phyloP scores from a whole-genome alignment of 2,888 invertebrate genomes.

The Eristalis pertinax region DNA sequence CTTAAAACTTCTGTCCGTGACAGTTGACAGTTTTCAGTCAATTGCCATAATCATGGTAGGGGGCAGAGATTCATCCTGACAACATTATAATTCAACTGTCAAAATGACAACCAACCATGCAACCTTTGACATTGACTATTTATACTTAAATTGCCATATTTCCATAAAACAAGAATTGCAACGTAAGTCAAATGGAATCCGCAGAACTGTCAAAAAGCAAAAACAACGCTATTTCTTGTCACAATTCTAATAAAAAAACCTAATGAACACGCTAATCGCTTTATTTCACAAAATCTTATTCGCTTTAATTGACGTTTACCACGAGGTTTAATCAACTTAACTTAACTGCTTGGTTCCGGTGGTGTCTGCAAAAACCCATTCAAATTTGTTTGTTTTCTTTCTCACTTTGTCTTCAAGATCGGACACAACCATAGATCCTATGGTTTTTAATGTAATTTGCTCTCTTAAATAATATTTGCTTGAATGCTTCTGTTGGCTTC shows the following conservation, averaged over 20 bases:
- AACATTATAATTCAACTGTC: too few relatives aligned
- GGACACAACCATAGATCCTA: not conserved
- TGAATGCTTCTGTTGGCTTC: not conserved
- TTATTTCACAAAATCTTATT: not conserved
- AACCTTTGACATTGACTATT: too few relatives aligned
- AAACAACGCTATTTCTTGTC: not conserved
- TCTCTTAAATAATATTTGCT: not conserved
- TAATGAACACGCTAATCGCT: not conserved
- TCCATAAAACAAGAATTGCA: not conserved
- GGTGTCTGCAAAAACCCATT: conserved; percentile 1
- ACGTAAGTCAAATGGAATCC: not conserved
- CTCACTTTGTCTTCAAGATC: not conserved
- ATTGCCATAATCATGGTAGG: too few relatives aligned
- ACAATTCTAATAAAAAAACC: not conserved
- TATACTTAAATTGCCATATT: too few relatives aligned
- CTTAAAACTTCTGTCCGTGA: too few relatives aligned
- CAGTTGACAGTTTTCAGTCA: too few relatives aligned
- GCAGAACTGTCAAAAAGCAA: not conserved
- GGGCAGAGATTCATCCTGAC: too few relatives aligned
- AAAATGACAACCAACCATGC: too few relatives aligned
- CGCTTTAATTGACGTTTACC: not conserved
- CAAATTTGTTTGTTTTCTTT: conserved; percentile 1
- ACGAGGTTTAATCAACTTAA: not conserved
- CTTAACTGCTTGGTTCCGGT: not conserved
- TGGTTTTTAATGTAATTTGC: not conserved